Base-by-base conservation (phyloP, 2,797 vertebrate genomes). In the Poeciliopsis presidionis region DNA sequence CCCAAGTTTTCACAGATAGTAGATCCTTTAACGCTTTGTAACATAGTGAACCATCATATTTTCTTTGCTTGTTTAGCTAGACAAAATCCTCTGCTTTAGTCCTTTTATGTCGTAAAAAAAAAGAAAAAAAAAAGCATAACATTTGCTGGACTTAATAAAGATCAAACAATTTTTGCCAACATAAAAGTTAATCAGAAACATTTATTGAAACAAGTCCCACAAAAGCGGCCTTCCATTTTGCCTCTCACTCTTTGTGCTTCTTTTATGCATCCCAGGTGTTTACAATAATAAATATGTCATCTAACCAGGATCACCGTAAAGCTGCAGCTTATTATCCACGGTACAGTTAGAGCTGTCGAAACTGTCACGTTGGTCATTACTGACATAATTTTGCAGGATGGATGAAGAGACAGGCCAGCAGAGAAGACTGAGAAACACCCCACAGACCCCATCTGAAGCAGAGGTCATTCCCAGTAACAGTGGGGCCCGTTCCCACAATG, bases 401-500 rank as follows among this genome's bases (percentile, higher is more conserved):
- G 73, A 61, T 80, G 80, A 84, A 53, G 45, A 75, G 69, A 82
- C 81, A 0, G 84, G 82, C 47, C 41, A 80, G 76, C 69, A 72
- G 47, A 36, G 49, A 81, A 81, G 78, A 82, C 75, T 72, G 77
- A 88, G 79, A 86, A 86, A 82, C 75, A 80, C 71, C 82, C 88
- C 28, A 75, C 16, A 86, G 84, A 87, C 74, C 63, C 76, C 81
- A 85, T 82, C 49, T 73, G 78, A 84, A 81, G 79, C 13, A 2
- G 45, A 81, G 89, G 88, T 91, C 87, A 90, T 53, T 73, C 59
- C n/a, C 80, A 63, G 91, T 87, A 81, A 73, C 87, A 87, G 55
- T 5, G 75, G 75, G 91, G 83, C 84, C 88, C 90, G 53, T 90
- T 94, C 87, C 87, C 87, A 88, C 75, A 77, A 86, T 74, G 84